Base-by-base conservation (phyloP, 2,113 vertebrate genomes). In the Hippocampus abdominalis region DNA sequence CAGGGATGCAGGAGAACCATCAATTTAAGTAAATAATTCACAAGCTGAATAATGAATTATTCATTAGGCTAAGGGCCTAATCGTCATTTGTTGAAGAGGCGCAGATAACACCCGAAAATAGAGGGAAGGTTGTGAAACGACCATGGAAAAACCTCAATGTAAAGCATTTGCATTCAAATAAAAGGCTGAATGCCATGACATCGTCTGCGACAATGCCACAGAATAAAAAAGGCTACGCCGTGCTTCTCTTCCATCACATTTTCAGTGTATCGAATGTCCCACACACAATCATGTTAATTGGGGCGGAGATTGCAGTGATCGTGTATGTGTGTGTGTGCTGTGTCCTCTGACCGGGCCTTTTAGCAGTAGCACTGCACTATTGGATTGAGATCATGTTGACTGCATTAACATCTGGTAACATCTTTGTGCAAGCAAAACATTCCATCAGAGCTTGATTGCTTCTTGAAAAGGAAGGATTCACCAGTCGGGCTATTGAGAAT, bases 11-110 rank as follows among this genome's bases (percentile, higher is more conserved):
- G 94, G 95, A 93, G 93, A 89, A 93, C 93, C 94, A 94, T 93
- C 94, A 94, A 94, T 96, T 95, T 94, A 91, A 91, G 94, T 97
- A 89, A 96, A 97, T 97, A 95, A 98, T 98, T 96, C 94, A 98
- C 88, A 87, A 81, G 78, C 0, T 73, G 16, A 64, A 46, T 64
- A 76, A 94, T 98, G 93, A 95, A 96, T 95, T 94, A 95, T 95
- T 96, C 89, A 96, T 96, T 93, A 93, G 93, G 90, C 87, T 78
- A 87, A 89, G 76, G 86, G 83, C 86, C 80, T 92, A 92, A 96
- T 94, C 94, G 92, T 79, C 91, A 90, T 83, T 83, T 18, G 83
- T 91, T 91, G 84, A 86, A 90, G 73, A 74, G 77, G 11, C 72
- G 72, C 79, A 82, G 80, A 82, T 73, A 84, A 81, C 80, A 87